Base-by-base conservation (phyloP, 2,113 vertebrate genomes). In the Silurus meridionalis region DNA sequence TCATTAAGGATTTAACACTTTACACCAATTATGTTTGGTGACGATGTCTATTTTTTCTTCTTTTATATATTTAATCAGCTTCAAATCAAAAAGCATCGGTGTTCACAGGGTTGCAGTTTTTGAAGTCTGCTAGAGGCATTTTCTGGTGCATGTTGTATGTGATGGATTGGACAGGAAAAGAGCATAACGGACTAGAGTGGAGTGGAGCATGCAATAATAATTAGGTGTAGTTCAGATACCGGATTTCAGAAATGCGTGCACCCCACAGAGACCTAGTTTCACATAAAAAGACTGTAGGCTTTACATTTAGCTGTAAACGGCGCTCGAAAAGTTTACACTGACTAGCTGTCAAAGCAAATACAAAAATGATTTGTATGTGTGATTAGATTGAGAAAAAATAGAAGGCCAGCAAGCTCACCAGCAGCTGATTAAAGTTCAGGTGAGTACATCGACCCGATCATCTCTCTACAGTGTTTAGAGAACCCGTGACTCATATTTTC, bases 401-500 rank as follows among this genome's bases (percentile, higher is more conserved):
- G 28, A 58, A 11, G 8, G 4, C 1, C 48, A 13, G 78, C 28
- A 4, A 19, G 28, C 13, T 28, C 55, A 28, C n/a, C 83, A 28
- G 28, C 37, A 10, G 2, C 21, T 37, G 48, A 67, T 53, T 55
- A 5, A 52, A 21, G 78, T 37, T 28, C 57, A 85, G 83, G 87
- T 88, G 50, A 88, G 67, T 23, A n/a, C 50, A 66, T n/a, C 7
- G 53, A 66, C 57, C 72, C 6, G 67, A 63, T 86, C 28, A 0
- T 69, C 53, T 71, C 50, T 87, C 75, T 86, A 71, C 80, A 87
- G 72, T 82, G 79, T 82, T 80, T 72, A 21, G 64, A 80, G 63
- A 89, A 67, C 10, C 50, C 14, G 48, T 88, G 89, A 86, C 84
- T 86, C 89, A 90, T 87, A 17, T 84, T 88, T 88, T 90, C 82